phyloP scores from a whole-genome alignment of 2,888 invertebrate genomes.

The Megastigmus dorsalis region DNA sequence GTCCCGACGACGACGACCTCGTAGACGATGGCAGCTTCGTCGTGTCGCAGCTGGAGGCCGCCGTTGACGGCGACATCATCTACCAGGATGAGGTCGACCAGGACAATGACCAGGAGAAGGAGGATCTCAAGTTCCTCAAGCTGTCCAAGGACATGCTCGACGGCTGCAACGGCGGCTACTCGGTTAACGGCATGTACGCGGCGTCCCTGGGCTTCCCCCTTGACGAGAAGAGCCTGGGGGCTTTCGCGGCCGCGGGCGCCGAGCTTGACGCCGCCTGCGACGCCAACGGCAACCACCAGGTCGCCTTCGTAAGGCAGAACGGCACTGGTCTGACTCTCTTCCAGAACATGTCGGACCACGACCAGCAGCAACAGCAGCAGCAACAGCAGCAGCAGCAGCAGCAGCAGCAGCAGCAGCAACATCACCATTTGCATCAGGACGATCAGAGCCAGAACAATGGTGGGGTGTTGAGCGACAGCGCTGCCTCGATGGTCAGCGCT shows the following conservation, averaged over 20 bases:
- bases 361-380: slow-evolving; percentile 49
- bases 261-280: slow-evolving; percentile 50
- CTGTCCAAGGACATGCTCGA: slow-evolving; percentile 54
- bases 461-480: slow-evolving; percentile 45
- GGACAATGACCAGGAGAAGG: slow-evolving; percentile 41
- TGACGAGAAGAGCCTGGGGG: slow-evolving; percentile 53
- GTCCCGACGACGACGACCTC: slow-evolving; percentile 43
- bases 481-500: slow-evolving; percentile 39
- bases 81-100: slow-evolving; percentile 46
- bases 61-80: slow-evolving; percentile 46
- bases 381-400: slow-evolving; percentile 59
- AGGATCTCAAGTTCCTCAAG: slow-evolving; percentile 53
- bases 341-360: slow-evolving; percentile 46
- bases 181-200: slow-evolving; percentile 43
- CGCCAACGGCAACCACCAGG: slow-evolving; percentile 50
- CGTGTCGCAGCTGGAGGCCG: slow-evolving; percentile 52
- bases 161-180: slow-evolving; percentile 46
- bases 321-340: slow-evolving; percentile 45
- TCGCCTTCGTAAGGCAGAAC: slow-evolving; percentile 52
- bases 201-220: slow-evolving; percentile 44
- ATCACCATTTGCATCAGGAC: slow-evolving; percentile 55
- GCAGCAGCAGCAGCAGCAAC: slow-evolving; percentile 45
- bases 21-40: slow-evolving; percentile 51
- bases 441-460: slow-evolving; percentile 57
- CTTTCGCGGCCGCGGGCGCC: slow-evolving; percentile 42